phyloP scores from a whole-genome alignment of 2,888 invertebrate species.

The Cheiracanthium punctorium region DNA sequence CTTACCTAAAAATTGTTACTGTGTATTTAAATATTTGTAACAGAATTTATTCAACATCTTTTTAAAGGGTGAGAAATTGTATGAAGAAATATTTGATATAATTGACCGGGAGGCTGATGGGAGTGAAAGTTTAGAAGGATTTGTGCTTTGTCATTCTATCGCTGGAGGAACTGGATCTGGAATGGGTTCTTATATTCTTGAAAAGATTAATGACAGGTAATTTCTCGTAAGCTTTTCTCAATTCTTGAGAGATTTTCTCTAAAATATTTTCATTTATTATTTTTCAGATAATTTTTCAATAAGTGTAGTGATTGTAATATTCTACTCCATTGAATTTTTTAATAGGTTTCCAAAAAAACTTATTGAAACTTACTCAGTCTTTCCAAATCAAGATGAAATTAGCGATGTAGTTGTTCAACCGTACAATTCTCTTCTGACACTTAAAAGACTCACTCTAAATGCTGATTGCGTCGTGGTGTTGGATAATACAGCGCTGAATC shows the following conservation, averaged over 20 bases:
- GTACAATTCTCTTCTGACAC: conserved; percentile 94
- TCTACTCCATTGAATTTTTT: too few species aligned
- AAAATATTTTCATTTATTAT: too few species aligned
- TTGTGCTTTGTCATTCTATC: conserved; percentile 98
- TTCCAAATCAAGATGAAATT: conserved; percentile 97
- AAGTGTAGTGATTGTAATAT: neutral
- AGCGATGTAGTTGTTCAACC: conserved; percentile 98
- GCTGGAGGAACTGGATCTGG: conserved; percentile 99
- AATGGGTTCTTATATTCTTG: conserved; percentile 96
- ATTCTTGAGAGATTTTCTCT: too few species aligned
- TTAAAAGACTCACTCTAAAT: conserved; percentile 94
- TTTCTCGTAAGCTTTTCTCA: too few species aligned
- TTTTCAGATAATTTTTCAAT: too few species aligned
- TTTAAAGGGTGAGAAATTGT: conserved; percentile 89
- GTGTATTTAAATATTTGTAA: too few species aligned
- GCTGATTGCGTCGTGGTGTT: conserved; percentile 98
- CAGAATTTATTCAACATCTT: too few species aligned
- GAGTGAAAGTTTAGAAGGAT: conserved; percentile 98
- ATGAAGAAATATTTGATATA: conserved; percentile 98
- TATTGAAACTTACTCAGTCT: conserved; percentile 98
- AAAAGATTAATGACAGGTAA: conserved; percentile 85
- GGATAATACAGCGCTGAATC: conserved; percentile 97
- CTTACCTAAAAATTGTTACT: too few species aligned
- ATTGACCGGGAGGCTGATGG: conserved; percentile 99
- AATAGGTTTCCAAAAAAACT: conserved; percentile 97